Evolutionary conservation across 2,797 vertebrate genomes (phyloP).

Genomic region (Dendrocincla fuliginosa): DNA sequence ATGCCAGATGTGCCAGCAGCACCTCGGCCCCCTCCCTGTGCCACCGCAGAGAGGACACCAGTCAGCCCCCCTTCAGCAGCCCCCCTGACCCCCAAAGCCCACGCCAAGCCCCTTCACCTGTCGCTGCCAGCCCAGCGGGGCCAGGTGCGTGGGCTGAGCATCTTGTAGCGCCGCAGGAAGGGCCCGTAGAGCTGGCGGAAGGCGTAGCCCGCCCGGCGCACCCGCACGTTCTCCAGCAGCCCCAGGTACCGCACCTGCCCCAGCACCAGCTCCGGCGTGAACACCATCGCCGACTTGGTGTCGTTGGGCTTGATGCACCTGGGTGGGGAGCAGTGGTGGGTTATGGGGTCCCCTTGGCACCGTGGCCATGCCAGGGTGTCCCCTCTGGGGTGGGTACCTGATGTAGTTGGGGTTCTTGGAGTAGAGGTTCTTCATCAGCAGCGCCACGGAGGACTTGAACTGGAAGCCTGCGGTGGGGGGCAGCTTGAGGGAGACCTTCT

Average conservation of each 20-base stretch:
- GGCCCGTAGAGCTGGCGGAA: slow-evolving; percentile 75
- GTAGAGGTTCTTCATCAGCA: slow-evolving; percentile 83
- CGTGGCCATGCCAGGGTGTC: rapidly evolving
- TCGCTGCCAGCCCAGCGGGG: slow-evolving; percentile 68
- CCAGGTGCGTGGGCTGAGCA: slow-evolving; percentile 76
- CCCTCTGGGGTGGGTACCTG: slow-evolving; percentile 45
- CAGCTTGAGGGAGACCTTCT: slow-evolving; percentile 75
- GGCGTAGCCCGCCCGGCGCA: slow-evolving; percentile 80
- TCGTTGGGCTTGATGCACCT: slow-evolving; percentile 84
- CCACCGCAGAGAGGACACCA: rapidly evolving
- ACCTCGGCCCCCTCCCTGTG: slow-evolving; percentile 66
- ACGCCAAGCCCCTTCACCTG: slow-evolving; percentile 22
- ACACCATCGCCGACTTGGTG: slow-evolving; percentile 57
- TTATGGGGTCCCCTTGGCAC: rapidly evolving
- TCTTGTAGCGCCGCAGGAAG: slow-evolving; percentile 78
- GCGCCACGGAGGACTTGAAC: slow-evolving; percentile 76
- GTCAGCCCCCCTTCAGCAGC: not conserved
- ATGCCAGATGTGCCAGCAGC: slow-evolving; percentile 55
- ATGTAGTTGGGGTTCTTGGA: slow-evolving; percentile 84
- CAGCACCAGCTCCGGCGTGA: slow-evolving; percentile 72
- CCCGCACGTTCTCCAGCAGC: slow-evolving; percentile 80
- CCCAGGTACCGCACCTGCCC: slow-evolving; percentile 77
- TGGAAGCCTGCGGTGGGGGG: slow-evolving; percentile 77
- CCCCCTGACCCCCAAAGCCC: rapidly evolving
- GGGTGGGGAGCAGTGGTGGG: not conserved